Base-by-base conservation (phyloP, 1,140 invertebrate genomes). In the Luehdorfia chinensis region DNA sequence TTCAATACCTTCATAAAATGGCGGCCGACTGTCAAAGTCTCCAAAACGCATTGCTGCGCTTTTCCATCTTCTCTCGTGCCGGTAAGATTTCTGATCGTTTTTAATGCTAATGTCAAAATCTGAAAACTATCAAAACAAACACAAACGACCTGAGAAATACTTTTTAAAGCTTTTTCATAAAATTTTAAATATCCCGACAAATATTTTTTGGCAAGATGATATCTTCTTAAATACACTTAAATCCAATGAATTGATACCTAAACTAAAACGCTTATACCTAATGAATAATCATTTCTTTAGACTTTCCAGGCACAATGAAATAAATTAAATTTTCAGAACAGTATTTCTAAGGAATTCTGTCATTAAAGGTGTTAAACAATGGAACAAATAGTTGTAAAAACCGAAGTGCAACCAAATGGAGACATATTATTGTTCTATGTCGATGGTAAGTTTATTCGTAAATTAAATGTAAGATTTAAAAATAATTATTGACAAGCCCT, bases 351-450 rank as follows among this genome's bases (percentile, higher is more conserved):
- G n/a, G n/a, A n/a, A n/a, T n/a, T n/a, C n/a, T n/a, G n/a, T n/a
- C n/a, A n/a, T n/a, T n/a, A n/a, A n/a, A n/a, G n/a, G 9, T 31
- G 30, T 12, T 6, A 31, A 31, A n/a, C 8, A 25, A 71, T 75
- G 67, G 74, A 80, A 23, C 70, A 78, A 51, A 70, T 84, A 23
- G 70, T 84, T 11, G 60, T 83, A 3, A 81, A 84, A 55, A 71
- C 71, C 23, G 80, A 83, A 39, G 60, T 80, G 21, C 66, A 73
- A 23, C 59, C 61, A 0, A 77, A 80, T 55, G 80, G 76, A 15
- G 76, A 84, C 27, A 80, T 83, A 27, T 45, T 84, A 2, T 45
- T 84, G 15, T 84, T 74, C 56, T 84, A 78, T 60, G 75, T 84
- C 15, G 70, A 84, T 61, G 80, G 80, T 84, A 50, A 65, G 68